A percentile compares a stretch with the other conserved stretches of the same genome.
Conservation (phyloP, 1,140 invertebrate genomes). For the silkworm (Bombyx mori) region ASM3026992v2 NC_085118.1:1720501-1721000, state of each 20-base stretch:
- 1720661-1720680: conserved; percentile 82
- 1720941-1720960: conserved; percentile 95
- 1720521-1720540: conserved; percentile 88
- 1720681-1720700: conserved; percentile 84
- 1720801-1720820: conserved; percentile 88
- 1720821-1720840: conserved; percentile 89
- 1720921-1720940: conserved; percentile 93
- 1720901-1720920: conserved; percentile 95
- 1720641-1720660: conserved; percentile 87
- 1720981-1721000: conserved; percentile 91
- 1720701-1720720: conserved; percentile 80
- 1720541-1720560: conserved; percentile 77
- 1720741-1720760: conserved; percentile 88
- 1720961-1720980: conserved; percentile 91
- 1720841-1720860: conserved; percentile 90
- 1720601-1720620: conserved; percentile 78
- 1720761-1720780: conserved; percentile 90
- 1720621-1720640: conserved; percentile 81
- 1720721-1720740: conserved; percentile 87
- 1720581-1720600: conserved; percentile 81
- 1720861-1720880: conserved; percentile 92
- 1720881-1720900: conserved; percentile 91
- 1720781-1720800: conserved; percentile 89
- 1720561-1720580: conserved; percentile 77
- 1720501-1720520: conserved; percentile 80